Evolutionary conservation across 2,888 invertebrate species (phyloP), one percentile per base, ranked within the genome.

Genomic region (Aleiodes alternator): DNA sequence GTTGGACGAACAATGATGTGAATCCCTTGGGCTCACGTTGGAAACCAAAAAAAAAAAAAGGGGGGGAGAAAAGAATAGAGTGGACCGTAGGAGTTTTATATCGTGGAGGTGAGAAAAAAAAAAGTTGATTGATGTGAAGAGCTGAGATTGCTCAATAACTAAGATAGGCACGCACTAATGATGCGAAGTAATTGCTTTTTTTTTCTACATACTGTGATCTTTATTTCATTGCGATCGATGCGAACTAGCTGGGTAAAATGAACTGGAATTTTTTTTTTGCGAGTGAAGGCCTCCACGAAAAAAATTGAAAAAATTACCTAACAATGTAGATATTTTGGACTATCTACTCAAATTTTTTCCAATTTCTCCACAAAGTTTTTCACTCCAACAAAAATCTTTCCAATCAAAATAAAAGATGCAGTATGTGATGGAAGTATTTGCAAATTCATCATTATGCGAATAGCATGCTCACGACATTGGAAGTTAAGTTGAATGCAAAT

Each of bases 151-250:
- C 61, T 76, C 78, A 80, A 78, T 80, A 80, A 53, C 73, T 71
- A 77, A 80, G 78, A 80, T 78, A 77, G 75, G 78, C 76, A 78
- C 53, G 16, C 76, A 78, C 78, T 77, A 77, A 80, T 80, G 78
- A 76, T 77, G 72, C 72, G 72, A 80, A 80, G 73, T 76, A 79
- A 80, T 79, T 79, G 77, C 79, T 77, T 72, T 76, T 73, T 69
- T 73, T 66, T 72, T 79, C 72, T 73, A 23, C 14, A 55, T 53
- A 48, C n/a, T 57, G 55, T 55, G 34, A 59, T 64, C 61, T 53
- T 29, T 53, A 53, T 34, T 51, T 73, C 43, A 57, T 64, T 48
- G 68, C 43, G 14, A 31, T 59, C 48, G 2, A 14, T 64, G 69
- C 23, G 31, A 23, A 23, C 23, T 23, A 1, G 34, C 69, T 55